Evolutionary conservation across 2,888 invertebrate genomes (phyloP).

Genomic region (Mayetiola destructor): DNA sequence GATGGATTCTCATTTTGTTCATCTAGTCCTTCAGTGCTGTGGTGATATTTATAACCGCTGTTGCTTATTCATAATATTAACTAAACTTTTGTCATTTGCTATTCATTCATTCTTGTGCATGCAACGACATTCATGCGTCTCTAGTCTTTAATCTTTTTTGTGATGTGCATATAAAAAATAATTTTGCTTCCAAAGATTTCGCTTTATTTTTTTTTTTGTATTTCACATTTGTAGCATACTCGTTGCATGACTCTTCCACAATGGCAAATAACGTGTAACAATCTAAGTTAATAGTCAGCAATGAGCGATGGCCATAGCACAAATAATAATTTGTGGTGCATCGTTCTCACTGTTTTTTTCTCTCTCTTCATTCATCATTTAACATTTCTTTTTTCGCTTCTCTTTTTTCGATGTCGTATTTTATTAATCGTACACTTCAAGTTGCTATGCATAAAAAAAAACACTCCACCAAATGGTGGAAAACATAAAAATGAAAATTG

Average conservation of each 20-base stretch:
- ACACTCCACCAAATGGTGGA: background rate
- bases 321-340: background rate
- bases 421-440: background rate
- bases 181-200: too few relatives aligned
- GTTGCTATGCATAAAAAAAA: background rate
- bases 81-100: background rate
- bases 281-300: too few relatives aligned
- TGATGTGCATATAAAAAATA: too few relatives aligned
- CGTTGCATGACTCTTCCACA: too few relatives aligned
- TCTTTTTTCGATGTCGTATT: background rate
- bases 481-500: background rate
- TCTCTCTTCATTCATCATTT: background rate
- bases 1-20: too few relatives aligned
- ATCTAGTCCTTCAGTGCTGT: background rate
- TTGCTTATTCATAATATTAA: conserved; percentile 7
- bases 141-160: too few relatives aligned
- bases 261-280: too few relatives aligned
- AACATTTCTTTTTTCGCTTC: background rate
- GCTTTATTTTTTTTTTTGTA: too few relatives aligned
- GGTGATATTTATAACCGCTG: background rate
- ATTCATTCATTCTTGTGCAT: background rate
- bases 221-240: too few relatives aligned
- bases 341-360: background rate
- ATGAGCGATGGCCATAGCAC: too few relatives aligned
- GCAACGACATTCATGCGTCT: background rate